These are phyloP conservation scores for Muraenolepis orangiensis DNA, from an alignment of 2,797 vertebrate genomes.

Conservation along the genomic window DNA sequence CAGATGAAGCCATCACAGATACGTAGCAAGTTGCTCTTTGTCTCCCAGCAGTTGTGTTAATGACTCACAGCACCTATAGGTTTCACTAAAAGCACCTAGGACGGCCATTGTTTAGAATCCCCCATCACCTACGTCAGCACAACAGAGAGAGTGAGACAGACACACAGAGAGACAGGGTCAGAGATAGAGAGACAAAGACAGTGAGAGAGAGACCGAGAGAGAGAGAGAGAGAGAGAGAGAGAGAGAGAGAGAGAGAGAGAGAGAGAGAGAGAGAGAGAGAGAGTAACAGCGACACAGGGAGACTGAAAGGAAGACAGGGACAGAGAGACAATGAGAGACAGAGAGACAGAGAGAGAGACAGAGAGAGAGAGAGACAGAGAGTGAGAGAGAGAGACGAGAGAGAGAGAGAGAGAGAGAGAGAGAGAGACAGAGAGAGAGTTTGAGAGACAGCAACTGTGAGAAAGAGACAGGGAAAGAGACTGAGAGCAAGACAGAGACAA, in stretches of 20 bases:
- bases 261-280: slow-evolving; percentile 17
- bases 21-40: neutral
- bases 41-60: slow-evolving; percentile 28
- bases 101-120: slow-evolving; percentile 60
- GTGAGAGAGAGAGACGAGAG: slow-evolving; percentile 40
- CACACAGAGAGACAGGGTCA: slow-evolving; percentile 34
- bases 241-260: slow-evolving; percentile 44
- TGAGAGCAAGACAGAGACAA: slow-evolving; percentile 10
- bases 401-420: slow-evolving; percentile 11
- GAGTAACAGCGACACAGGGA: slow-evolving; percentile 38
- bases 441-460: slow-evolving; percentile 40
- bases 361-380: slow-evolving; percentile 17
- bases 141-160: slow-evolving; percentile 32
- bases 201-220: slow-evolving; percentile 17
- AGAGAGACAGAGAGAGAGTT: slow-evolving; percentile 13
- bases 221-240: slow-evolving; percentile 31
- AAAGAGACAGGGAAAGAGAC: slow-evolving; percentile 25
- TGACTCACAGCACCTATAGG: slow-evolving; percentile 55
- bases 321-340: slow-evolving; percentile 18
- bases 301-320: neutral
- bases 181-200: slow-evolving; percentile 35
- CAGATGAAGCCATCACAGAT: neutral
- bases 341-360: slow-evolving; percentile 49
- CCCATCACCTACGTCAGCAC: slow-evolving; percentile 38
- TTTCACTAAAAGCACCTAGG: slow-evolving; percentile 69